These are phyloP conservation scores for Setophaga petechia DNA, from an alignment of 2,113 vertebrate species.

Conservation along the genomic window DNA sequence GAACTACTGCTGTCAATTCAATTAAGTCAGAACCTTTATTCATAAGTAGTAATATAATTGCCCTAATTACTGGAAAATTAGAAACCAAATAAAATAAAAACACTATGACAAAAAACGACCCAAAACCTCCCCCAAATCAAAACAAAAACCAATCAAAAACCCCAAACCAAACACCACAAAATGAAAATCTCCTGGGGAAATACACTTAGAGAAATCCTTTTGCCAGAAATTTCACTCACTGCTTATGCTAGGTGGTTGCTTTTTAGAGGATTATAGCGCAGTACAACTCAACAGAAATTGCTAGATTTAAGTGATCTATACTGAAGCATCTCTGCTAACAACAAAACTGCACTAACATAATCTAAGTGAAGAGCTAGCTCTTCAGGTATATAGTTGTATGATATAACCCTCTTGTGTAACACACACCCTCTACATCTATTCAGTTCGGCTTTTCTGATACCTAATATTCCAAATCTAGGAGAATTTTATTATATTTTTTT, in stretches of 20 bases:
- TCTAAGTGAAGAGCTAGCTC: background rate
- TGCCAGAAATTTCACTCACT: background rate
- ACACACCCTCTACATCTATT: background rate
- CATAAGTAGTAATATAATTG: conserved; percentile 31
- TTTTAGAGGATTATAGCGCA: background rate
- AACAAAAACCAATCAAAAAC: background rate
- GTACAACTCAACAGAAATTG: background rate
- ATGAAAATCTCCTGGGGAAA: background rate
- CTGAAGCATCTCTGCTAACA: background rate
- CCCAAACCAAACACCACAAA: background rate
- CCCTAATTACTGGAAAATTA: background rate
- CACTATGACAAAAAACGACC: background rate
- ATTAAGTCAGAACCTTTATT: conserved; percentile 19
- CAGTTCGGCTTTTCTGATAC: background rate
- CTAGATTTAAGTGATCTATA: background rate
- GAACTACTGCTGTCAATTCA: conserved; percentile 48
- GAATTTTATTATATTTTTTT: background rate
- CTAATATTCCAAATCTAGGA: conserved; percentile 17
- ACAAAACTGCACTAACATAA: background rate
- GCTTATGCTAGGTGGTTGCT: background rate
- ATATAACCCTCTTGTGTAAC: background rate
- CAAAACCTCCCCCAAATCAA: background rate
- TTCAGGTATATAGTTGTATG: background rate
- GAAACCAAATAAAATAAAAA: background rate
- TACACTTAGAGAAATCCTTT: background rate